These are phyloP conservation scores for Notiomystis cincta DNA, from an alignment of 2,113 vertebrate species.

Conservation along the genomic window DNA sequence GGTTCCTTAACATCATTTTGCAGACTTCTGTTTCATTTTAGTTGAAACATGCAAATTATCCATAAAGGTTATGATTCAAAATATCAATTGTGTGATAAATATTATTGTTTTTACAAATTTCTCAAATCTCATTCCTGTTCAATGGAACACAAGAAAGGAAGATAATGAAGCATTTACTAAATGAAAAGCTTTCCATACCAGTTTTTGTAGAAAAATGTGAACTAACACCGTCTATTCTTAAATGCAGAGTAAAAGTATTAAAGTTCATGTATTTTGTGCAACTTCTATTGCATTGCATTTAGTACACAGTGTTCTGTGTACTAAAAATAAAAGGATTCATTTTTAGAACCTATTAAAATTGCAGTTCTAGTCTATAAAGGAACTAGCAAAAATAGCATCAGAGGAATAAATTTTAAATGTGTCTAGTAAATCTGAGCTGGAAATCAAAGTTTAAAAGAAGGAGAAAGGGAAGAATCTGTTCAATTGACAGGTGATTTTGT, in stretches of 20 bases:
- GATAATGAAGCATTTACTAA: background rate
- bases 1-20: background rate
- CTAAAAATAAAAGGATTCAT: slow-evolving; percentile 16
- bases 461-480: background rate
- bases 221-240: background rate
- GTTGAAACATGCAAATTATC: background rate
- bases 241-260: background rate
- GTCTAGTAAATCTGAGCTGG: slow-evolving; percentile 10
- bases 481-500: background rate
- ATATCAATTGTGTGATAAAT: background rate
- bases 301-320: slow-evolving; percentile 21
- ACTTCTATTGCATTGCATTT: background rate
- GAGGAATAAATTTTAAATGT: slow-evolving; percentile 4
- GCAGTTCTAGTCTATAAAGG: slow-evolving; percentile 19
- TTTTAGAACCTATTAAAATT: slow-evolving; percentile 45
- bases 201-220: background rate
- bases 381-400: slow-evolving; percentile 36
- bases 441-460: background rate
- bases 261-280: background rate
- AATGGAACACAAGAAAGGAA: background rate
- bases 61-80: background rate
- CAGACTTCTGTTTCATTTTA: background rate
- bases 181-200: background rate
- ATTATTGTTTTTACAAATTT: background rate
- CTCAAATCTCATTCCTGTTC: background rate